Conservation (phyloP, 2,113 vertebrate species). For the Odocoileus virginianus region DNA sequence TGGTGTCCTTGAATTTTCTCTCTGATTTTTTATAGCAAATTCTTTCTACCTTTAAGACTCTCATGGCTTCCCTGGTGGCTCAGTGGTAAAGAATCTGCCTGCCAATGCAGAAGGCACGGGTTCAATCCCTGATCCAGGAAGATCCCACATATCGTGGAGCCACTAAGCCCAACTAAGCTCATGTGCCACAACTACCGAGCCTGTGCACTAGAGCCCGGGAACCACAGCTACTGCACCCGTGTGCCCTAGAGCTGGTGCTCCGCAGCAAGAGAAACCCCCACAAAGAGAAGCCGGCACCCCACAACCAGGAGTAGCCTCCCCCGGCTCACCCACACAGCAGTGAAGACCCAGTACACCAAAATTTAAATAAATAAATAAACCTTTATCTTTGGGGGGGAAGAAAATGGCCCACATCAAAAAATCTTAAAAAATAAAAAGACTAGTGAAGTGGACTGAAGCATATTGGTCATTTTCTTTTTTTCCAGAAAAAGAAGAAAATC, state of each 20-base stretch:
- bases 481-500: not conserved
- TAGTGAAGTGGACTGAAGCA: not conserved
- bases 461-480: not conserved
- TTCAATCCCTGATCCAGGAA: not conserved
- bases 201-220: not conserved
- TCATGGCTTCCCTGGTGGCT: not conserved
- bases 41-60: not conserved
- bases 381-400: not conserved
- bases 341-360: not conserved
- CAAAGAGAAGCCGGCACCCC: not conserved
- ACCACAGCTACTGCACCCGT: accelerated
- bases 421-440: not conserved
- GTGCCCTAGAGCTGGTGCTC: accelerated
- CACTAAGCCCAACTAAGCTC: not conserved
- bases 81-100: not conserved
- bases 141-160: not conserved
- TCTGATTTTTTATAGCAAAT: not conserved
- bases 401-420: not conserved
- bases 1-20: not conserved
- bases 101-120: not conserved
- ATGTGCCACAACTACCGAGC: not conserved
- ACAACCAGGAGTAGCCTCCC: not conserved
- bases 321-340: not conserved
- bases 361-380: not conserved
- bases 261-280: not conserved